Evolutionary conservation across 2,888 invertebrate genomes (phyloP), one percentile per base, ranked within the genome.

Genomic region (Limnephilus rhombicus): DNA sequence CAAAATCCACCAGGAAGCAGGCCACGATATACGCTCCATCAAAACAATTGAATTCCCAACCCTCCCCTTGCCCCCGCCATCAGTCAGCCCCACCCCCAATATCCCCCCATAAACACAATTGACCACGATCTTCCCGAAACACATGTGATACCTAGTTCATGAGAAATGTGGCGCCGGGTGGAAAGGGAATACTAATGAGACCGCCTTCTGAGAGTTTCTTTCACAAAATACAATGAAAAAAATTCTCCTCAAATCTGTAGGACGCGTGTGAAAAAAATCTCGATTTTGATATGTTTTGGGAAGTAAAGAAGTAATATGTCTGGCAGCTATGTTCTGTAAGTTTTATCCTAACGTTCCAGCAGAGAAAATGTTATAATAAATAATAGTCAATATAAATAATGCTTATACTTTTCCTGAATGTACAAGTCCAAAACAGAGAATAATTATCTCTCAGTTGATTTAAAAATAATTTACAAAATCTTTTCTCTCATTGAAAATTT

Each of bases 11-110:
- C 34, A 24, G 34, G 24, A 34, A 24, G 18, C 24, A 49, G 85
- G 18, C 41, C 86, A 86, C 29, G 86, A 53, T 45, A 49, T 86
- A 86, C 45, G 18, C 29, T 86, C 86, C 45, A 86, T 86, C 86
- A 86, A 86, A 45, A 86, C 86, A 86, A 86, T 86, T 86, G 86
- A 86, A 86, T 86, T 86, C 45, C 49, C 45, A 24, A 37, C 41
- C 37, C 86, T 86, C 45, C n/a, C 11, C 41, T 18, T 31, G 15
- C 85, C 41, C 85, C 45, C 85, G 24, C 29, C 29, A 29, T 34
- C 82, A 29, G 29, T 34, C 82, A 34, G 31, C 82, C 31, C 34
- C 31, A 18, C 29, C 82, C 41, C 41, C 15, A 82, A 82, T 82
- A 31, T 11, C 81, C 83, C 37, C 86, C 29, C 3, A 45, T 13